These are phyloP conservation scores for Maniola hyperantus DNA, from an alignment of 2,888 invertebrate genomes.

Conservation along the genomic window DNA sequence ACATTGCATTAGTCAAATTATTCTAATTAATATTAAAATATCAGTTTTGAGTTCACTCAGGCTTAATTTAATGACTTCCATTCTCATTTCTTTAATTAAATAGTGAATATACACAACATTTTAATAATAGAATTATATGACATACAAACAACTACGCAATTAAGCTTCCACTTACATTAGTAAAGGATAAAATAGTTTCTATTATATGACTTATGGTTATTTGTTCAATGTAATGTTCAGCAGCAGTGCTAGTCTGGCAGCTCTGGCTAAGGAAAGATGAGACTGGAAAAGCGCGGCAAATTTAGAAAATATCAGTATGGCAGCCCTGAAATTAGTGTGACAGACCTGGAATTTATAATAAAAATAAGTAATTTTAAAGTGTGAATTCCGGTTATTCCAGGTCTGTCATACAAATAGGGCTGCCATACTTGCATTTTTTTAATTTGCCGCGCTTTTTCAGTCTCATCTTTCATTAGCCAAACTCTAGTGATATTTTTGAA, in stretches of 20 bases:
- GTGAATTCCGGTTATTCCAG: no score
- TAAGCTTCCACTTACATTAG: not conserved
- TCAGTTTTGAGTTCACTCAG: not conserved
- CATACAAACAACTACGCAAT: not conserved
- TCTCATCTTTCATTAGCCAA: no score
- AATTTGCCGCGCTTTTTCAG: no score
- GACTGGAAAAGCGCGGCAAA: no score
- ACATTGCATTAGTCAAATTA: slow-evolving; percentile 3
- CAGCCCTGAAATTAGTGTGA: no score
- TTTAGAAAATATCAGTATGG: no score
- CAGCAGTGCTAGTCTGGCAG: slow-evolving; percentile 24
- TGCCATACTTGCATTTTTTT: no score
- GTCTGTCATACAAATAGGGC: no score
- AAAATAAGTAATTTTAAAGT: no score
- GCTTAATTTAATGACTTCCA: slow-evolving; percentile 4
- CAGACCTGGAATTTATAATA: no score
- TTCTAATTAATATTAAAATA: slow-evolving; percentile 5
- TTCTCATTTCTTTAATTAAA: not conserved
- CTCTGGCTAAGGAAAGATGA: no score
- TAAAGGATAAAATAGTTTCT: slow-evolving; percentile 4
- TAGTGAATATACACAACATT: not conserved
- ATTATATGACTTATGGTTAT: slow-evolving; percentile 4
- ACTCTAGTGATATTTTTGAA: not conserved
- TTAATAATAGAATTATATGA: not conserved
- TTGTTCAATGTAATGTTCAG: slow-evolving; percentile 22